Evolutionary conservation across 2,113 vertebrate species (phyloP).

Genomic region (Coryphaenoides rupestris): DNA sequence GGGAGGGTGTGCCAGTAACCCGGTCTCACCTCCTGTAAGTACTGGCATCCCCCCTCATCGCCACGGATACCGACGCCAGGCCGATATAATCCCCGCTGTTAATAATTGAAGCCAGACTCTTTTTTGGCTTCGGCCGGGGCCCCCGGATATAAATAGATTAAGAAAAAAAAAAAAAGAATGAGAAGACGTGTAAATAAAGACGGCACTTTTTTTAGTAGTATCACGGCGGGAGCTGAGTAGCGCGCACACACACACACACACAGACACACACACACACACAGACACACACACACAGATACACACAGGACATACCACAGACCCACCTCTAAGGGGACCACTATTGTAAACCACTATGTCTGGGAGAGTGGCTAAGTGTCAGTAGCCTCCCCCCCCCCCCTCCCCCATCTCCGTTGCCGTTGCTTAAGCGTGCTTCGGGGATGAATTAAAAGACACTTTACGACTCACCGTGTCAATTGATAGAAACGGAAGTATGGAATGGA

Average conservation of each 20-base stretch:
- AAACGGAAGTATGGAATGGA: constrained; percentile 37
- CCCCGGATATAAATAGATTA: background rate
- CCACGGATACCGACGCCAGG: no score
- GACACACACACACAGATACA: no score
- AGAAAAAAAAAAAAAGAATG: constrained; percentile 40
- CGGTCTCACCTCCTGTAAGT: background rate
- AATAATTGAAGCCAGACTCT: background rate
- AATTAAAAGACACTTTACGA: constrained; percentile 54
- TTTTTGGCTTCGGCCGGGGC: background rate
- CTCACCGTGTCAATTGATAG: constrained; percentile 37
- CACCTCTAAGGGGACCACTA: no score
- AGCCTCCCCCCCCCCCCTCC: no score
- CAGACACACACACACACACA: no score
- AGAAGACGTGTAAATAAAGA: constrained; percentile 41
- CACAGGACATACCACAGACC: no score
- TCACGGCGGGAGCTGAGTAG: no score
- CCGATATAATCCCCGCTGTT: background rate
- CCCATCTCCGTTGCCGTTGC: background rate
- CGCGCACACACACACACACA: no score
- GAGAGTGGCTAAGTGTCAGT: constrained; percentile 13
- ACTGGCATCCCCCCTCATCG: background rate
- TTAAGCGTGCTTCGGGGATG: constrained; percentile 39
- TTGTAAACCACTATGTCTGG: no score
- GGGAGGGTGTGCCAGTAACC: no score
- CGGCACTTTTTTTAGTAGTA: constrained; percentile 6